A percentile compares a stretch with the other conserved stretches of the same genome.
These are phyloP conservation scores for Pseudachorutes palmiensis DNA, from an alignment of 1,140 invertebrate genomes.

Conservation along the genomic window DNA sequence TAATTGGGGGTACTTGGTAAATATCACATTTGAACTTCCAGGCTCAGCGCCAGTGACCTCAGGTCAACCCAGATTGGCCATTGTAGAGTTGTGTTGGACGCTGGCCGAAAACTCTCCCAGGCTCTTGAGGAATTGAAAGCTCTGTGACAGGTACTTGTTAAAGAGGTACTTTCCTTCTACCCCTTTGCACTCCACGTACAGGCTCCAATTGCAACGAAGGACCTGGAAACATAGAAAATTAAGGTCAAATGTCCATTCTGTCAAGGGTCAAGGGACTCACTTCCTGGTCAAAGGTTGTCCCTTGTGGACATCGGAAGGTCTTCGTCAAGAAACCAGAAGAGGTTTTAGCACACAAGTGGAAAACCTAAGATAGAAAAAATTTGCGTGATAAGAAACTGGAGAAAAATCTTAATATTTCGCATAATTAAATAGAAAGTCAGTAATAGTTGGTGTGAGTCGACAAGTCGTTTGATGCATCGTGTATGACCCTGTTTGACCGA, in stretches of 20 bases:
- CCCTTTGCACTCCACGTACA: conserved; percentile 77
- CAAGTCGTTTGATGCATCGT: not conserved
- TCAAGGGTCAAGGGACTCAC: conserved; percentile 12
- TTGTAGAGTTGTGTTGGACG: conserved; percentile 13
- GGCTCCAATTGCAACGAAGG: conserved; percentile 85
- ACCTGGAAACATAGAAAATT: conserved; percentile 55
- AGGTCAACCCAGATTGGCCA: not conserved
- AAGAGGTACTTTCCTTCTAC: conserved; percentile 71
- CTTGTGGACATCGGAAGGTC: conserved; percentile 78
- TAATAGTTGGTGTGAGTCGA: too few relatives aligned
- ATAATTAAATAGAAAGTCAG: too few relatives aligned
- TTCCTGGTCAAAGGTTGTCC: conserved; percentile 65
- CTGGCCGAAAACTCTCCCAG: conserved; percentile 65
- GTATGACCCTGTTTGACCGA: not conserved
- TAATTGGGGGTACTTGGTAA: not conserved
- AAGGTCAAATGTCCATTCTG: not conserved
- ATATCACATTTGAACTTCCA: conserved; percentile 19
- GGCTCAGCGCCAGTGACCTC: not conserved
- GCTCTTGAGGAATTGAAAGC: conserved; percentile 82
- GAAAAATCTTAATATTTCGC: too few relatives aligned
- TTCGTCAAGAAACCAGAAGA: conserved; percentile 80
- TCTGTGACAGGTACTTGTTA: conserved; percentile 80
- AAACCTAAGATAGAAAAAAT: conserved; percentile 56
- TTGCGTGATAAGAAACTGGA: too few relatives aligned
- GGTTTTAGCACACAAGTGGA: conserved; percentile 80